Conservation (phyloP, 2,888 invertebrate genomes). For the Gerris lacustris region DNA sequence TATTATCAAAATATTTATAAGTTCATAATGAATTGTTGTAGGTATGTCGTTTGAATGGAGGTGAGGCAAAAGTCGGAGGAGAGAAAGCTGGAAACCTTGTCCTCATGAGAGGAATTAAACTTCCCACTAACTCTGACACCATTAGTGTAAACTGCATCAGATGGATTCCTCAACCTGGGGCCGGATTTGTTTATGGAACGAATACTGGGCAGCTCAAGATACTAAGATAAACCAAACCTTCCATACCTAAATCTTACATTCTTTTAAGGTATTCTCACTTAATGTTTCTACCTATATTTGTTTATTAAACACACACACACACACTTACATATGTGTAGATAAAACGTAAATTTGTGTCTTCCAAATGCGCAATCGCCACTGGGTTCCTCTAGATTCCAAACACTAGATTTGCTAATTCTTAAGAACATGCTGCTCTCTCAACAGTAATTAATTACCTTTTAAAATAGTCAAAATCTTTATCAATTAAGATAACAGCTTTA, state of each 20-base stretch:
- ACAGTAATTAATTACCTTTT: too few relatives aligned
- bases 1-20: too few relatives aligned
- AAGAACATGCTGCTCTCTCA: too few relatives aligned
- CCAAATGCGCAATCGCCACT: too few relatives aligned
- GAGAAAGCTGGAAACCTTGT: conserved; percentile 35
- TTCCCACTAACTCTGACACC: conserved; percentile 46
- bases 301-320: too few relatives aligned
- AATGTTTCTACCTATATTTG: too few relatives aligned
- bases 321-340: too few relatives aligned
- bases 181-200: conserved; percentile 74
- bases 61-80: conserved; percentile 19
- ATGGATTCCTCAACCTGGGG: conserved; percentile 71
- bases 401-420: too few relatives aligned
- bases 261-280: neutral
- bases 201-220: conserved; percentile 69
- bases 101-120: conserved; percentile 53
- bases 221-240: conserved; percentile 36
- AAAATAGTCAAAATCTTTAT: too few relatives aligned
- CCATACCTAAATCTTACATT: neutral
- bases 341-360: too few relatives aligned
- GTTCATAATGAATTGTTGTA: neutral
- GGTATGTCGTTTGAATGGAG: conserved; percentile 28
- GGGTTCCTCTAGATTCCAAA: too few relatives aligned
- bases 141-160: conserved; percentile 71
- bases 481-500: too few relatives aligned